Evolutionary conservation across 2,113 vertebrate species (phyloP).

Genomic region (Neogobius melanostomus): DNA sequence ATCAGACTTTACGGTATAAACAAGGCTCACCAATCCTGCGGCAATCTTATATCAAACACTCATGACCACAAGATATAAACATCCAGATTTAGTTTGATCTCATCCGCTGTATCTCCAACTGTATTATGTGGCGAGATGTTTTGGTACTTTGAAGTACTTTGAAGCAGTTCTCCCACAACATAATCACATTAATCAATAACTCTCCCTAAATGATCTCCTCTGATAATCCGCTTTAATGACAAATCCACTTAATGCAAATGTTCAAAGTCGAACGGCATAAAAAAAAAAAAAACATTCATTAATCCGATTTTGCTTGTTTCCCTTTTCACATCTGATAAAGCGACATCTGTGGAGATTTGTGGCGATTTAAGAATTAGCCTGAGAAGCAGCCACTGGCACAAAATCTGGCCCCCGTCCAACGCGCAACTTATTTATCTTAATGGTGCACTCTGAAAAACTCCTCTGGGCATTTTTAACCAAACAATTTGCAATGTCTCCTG

Average conservation of each 20-base stretch:
- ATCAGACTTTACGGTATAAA: no score
- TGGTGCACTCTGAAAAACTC: constrained; percentile 5
- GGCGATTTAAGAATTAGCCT: neutral
- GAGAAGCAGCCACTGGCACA: neutral
- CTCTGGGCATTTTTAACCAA: constrained; percentile 9
- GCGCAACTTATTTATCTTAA: neutral
- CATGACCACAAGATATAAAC: neutral
- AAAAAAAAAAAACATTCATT: neutral
- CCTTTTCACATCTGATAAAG: neutral
- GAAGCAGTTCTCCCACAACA: constrained; percentile 31
- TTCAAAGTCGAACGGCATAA: constrained; percentile 16
- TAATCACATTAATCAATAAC: constrained; percentile 22
- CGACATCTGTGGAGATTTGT: neutral
- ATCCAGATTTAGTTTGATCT: neutral
- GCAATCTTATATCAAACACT: no score
- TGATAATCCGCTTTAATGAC: constrained; percentile 36
- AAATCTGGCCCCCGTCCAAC: neutral
- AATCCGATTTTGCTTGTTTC: neutral
- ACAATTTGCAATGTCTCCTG: constrained; percentile 4
- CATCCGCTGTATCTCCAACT: neutral
- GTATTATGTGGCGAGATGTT: neutral
- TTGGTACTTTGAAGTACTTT: neutral
- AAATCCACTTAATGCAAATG: constrained; percentile 37
- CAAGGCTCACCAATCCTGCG: neutral
- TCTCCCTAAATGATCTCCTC: constrained; percentile 10